Evolutionary conservation across 2,797 vertebrate genomes (phyloP), one percentile per base, ranked within the genome.

Genomic region (Spinus pinus): DNA sequence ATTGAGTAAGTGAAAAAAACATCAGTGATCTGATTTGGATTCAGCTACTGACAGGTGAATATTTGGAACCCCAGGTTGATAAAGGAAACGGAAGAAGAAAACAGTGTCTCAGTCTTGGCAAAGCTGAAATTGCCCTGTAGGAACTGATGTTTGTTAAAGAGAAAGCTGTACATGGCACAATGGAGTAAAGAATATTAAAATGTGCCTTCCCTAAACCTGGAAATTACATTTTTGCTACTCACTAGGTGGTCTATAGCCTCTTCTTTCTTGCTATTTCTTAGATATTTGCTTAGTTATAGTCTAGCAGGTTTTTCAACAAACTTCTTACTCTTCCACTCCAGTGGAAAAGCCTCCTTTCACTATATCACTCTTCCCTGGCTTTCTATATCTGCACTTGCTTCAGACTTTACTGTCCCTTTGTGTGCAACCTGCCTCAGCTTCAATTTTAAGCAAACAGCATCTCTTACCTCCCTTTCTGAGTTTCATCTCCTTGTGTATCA

Each of bases 111-210:
- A 33, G 57, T 42, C 77, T 53, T 64, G 46, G 66, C 50, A 94
- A 80, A 79, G n/a, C 33, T 91, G 70, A 88, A 86, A 86, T 61
- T 86, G 82, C 58, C 25, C 58, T 75, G 41, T 86, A 69, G 50
- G 85, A 95, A 35, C 25, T 60, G 47, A 56, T 78, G 30, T 65
- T 89, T 91, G 41, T 67, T 92, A 78, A 93, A 89, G 30, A 89
- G 39, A 85, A 94, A 75, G 33, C 21, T 86, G 51, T 42, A 57
- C 27, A 8, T 46, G 58, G 30, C 67, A 51, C 41, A 90, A 77
- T 35, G 53, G 41, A 79, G 7, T 51, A 88, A 65, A n/a, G 58
- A 93, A 64, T 91, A 87, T 79, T 94, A 71, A 90, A 83, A 83
- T 30, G 3, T 1, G 0, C 41, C 58, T 86, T 87, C 37, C 91